Base-by-base conservation (phyloP, 2,113 vertebrate genomes). In the Dendrocopos noguchii region DNA sequence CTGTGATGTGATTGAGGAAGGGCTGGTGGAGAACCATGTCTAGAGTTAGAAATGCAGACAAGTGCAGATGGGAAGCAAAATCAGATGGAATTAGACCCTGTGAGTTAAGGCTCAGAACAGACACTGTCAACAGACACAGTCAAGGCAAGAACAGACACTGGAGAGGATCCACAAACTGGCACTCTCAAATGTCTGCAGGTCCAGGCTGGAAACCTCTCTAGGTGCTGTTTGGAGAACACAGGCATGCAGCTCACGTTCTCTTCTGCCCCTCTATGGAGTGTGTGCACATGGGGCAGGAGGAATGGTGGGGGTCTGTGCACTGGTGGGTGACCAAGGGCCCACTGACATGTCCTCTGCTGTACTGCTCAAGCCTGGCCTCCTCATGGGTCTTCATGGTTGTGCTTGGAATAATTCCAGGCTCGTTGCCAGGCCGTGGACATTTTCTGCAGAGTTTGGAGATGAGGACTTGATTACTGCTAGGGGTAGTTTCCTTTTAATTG, bases 201-300 rank as follows among this genome's bases (percentile, higher is more conserved):
- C 22, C 50, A 61, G 39, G 7, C 66, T 52, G 80, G 14, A 75
- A 57, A 56, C 28, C 8, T 15, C 29, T 81, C 64, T 22, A 6
- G 70, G 4, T 46, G 47, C 33, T 53, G 0, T 16, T 10, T 52
- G 56, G 60, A 63, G 72, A 57, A 34, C 27, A 28, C 3, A 1
- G 76, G 52, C 21, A 11, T 9, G n/a, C 73, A 1, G 25, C 39
- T 57, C 33, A 21, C 0, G 0, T 64, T 29, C 39, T 61, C 9
- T 19, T 16, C n/a, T 39, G 4, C n/a, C 47, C 9, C 15, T 15
- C 0, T 1, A 17, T 34, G 59, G 34, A 53, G 3, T 2, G 0
- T 24, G 44, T 47, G 56, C 55, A 15, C 2, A 0, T 18, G 39
- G 55, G n/a, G 12, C 15, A 33, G 57, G 53, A 86, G 65, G 42